Evolutionary conservation across 2,888 invertebrate genomes (phyloP).

Genomic region (Lochmaea crataegi): DNA sequence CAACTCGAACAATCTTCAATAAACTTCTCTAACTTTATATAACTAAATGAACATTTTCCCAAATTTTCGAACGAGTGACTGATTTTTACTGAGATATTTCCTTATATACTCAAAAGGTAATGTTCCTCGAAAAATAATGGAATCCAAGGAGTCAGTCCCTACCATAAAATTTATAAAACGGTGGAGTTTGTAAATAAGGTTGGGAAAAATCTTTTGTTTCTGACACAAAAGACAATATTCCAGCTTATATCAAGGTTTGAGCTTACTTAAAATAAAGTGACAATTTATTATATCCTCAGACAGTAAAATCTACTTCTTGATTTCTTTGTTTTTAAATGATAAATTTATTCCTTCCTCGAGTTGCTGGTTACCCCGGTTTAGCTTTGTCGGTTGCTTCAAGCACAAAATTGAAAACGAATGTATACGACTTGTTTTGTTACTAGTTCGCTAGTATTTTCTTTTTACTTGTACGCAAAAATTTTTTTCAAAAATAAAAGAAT

Average conservation of each 20-base stretch:
- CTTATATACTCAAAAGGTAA: conserved; percentile 36
- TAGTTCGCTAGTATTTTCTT: background rate
- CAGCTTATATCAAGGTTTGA: conserved; percentile 38
- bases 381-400: background rate
- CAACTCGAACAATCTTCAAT: conserved; percentile 31
- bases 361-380: background rate
- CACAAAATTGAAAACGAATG: background rate
- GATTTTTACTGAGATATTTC: conserved; percentile 34
- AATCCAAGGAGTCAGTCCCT: conserved; percentile 30
- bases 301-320: conserved; percentile 27
- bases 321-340: conserved; percentile 37
- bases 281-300: conserved; percentile 40
- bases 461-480: background rate
- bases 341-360: conserved; percentile 35
- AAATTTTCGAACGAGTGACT: conserved; percentile 34
- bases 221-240: conserved; percentile 40
- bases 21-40: conserved; percentile 30
- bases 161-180: conserved; percentile 36
- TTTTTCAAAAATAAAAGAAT: background rate
- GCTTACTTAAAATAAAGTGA: conserved; percentile 45
- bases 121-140: conserved; percentile 36
- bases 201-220: conserved; percentile 37
- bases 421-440: background rate
- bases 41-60: conserved; percentile 32
- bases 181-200: conserved; percentile 42